Conservation (phyloP, 2,888 invertebrate species). For the Limnephilus rhombicus region DNA sequence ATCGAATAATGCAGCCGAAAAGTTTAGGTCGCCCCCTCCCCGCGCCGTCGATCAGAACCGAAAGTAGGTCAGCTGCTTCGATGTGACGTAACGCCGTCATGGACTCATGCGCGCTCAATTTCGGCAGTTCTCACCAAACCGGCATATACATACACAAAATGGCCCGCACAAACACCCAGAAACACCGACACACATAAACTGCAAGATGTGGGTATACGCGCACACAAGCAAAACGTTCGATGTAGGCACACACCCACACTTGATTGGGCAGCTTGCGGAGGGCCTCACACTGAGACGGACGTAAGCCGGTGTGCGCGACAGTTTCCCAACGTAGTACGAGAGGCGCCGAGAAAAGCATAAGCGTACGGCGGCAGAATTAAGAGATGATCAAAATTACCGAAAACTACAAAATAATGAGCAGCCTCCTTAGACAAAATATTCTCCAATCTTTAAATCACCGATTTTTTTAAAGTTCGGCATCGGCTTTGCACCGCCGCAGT, state of each 20-base stretch:
- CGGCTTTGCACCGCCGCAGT: no score
- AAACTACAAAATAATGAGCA: not conserved
- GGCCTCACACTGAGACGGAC: not conserved
- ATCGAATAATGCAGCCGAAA: constrained; percentile 9
- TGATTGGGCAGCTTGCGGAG: not conserved
- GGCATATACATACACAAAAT: constrained; percentile 44
- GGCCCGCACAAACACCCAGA: not conserved
- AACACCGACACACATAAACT: not conserved
- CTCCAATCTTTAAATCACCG: no score
- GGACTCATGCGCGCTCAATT: constrained; percentile 63
- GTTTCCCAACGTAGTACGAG: constrained; percentile 11
- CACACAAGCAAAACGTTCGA: not conserved
- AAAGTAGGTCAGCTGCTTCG: constrained; percentile 61
- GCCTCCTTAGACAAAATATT: no score
- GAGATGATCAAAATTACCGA: not conserved
- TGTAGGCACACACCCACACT: not conserved
- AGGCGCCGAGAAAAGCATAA: constrained; percentile 31
- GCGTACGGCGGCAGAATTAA: not conserved
- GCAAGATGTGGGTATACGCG: not conserved
- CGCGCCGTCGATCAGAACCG: constrained; percentile 30
- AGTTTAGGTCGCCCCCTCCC: constrained; percentile 42
- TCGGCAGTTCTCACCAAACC: constrained; percentile 62
- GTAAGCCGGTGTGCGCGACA: constrained; percentile 7
- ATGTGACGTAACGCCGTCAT: constrained; percentile 61
- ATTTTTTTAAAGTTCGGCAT: no score